These are phyloP conservation scores for Capitulum mitella DNA, from an alignment of 2,888 invertebrate species.

Conservation along the genomic window DNA sequence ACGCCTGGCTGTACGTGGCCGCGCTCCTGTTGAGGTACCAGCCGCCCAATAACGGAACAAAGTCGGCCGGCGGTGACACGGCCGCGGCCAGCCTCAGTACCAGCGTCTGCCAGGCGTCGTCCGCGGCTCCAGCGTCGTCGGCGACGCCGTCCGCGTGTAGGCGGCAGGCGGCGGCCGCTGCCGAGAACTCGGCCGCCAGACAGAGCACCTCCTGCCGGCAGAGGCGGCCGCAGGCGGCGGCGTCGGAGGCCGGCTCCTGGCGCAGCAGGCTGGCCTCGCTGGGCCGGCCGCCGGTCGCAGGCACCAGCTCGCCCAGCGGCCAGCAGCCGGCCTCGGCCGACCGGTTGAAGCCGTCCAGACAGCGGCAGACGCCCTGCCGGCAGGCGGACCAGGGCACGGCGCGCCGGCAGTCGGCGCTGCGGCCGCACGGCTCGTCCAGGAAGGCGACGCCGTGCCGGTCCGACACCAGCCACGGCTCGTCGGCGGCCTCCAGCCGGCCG, in stretches of 20 bases:
- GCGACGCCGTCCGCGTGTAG: background rate
- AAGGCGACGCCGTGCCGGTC: background rate
- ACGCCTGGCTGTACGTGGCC: background rate
- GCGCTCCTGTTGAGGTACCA: background rate
- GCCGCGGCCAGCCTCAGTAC: background rate
- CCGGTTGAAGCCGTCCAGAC: background rate
- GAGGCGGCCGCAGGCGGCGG: background rate
- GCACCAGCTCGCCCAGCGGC: background rate
- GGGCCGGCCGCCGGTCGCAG: background rate
- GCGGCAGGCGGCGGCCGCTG: background rate
- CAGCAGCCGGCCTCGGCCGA: background rate
- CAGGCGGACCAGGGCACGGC: no score
- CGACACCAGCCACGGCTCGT: background rate
- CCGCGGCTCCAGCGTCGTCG: background rate
- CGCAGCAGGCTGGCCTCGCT: no score
- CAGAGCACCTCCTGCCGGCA: background rate
- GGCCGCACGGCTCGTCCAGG: background rate
- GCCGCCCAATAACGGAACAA: no score
- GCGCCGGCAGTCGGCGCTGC: no score
- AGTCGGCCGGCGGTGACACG: no score
- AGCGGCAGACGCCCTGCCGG: no score
- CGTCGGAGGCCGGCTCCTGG: no score
- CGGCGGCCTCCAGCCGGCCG: background rate
- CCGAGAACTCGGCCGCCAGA: background rate
- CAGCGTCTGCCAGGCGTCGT: background rate